Conservation (phyloP, 1,140 invertebrate species). For the Scaptomyza montana region DNA sequence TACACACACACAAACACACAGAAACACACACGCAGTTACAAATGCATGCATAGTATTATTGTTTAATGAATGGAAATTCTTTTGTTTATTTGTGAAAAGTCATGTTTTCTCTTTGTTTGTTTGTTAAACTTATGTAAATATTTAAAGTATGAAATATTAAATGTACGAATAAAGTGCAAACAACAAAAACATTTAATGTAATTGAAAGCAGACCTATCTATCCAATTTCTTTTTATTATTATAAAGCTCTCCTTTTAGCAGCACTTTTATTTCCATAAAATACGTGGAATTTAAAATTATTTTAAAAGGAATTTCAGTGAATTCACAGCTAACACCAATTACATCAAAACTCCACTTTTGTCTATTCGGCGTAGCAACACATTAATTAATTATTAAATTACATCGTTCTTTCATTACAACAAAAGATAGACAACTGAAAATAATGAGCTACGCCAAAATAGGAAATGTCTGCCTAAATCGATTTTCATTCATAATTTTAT, state of each 20-base stretch:
- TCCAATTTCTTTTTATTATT: constrained; percentile 6
- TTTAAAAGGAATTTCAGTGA: neutral
- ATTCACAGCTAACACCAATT: too few species aligned
- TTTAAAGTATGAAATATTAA: constrained; percentile 83
- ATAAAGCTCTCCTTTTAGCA: neutral
- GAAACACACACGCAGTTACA: constrained; percentile 48
- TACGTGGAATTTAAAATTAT: neutral
- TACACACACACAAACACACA: constrained; percentile 40
- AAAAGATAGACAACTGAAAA: too few species aligned
- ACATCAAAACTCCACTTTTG: neutral
- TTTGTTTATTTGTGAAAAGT: constrained; percentile 81
- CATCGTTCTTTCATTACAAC: too few species aligned
- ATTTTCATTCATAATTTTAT: too few species aligned
- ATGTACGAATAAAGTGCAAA: constrained; percentile 82
- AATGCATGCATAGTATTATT: constrained; percentile 82
- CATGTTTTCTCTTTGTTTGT: constrained; percentile 81
- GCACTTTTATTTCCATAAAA: neutral
- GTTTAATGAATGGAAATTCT: constrained; percentile 82
- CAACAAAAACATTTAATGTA: constrained; percentile 83
- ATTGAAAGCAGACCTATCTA: constrained; percentile 43
- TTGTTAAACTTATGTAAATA: constrained; percentile 83
- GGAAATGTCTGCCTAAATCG: too few species aligned
- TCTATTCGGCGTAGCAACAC: neutral
- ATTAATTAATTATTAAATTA: neutral
- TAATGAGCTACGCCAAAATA: too few species aligned